Evolutionary conservation across 2,797 vertebrate genomes (phyloP).

Genomic region (Poliocrania exsul): DNA sequence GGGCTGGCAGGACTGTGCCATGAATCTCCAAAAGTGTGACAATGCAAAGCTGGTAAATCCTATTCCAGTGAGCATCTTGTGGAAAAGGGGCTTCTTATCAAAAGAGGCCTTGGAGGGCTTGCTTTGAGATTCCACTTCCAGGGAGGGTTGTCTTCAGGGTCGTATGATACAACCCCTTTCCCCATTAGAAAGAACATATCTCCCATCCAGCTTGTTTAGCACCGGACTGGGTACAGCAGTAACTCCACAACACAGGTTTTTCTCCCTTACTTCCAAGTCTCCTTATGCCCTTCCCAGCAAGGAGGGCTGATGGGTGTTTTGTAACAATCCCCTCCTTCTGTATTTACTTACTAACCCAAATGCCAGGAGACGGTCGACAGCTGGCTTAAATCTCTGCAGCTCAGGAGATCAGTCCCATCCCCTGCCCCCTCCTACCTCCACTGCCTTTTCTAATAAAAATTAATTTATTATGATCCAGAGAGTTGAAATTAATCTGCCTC

Average conservation of each 20-base stretch:
- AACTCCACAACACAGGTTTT: not conserved
- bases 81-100: not conserved
- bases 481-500: constrained; percentile 78
- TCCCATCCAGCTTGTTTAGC: not conserved
- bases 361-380: constrained; percentile 64
- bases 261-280: not conserved
- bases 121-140: not conserved
- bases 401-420: constrained; percentile 71
- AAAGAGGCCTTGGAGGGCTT: not conserved
- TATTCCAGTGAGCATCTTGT: fast-evolving
- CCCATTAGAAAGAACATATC: not conserved
- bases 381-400: constrained; percentile 68
- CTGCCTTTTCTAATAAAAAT: constrained; percentile 80
- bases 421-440: not conserved
- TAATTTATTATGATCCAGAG: constrained; percentile 81
- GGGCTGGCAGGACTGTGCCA: not conserved
- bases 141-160: not conserved
- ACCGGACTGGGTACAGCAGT: not conserved
- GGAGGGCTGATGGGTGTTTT: not conserved
- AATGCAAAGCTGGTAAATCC: not conserved
- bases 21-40: not conserved
- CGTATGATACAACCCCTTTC: not conserved
- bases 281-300: not conserved
- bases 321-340: constrained; percentile 47
- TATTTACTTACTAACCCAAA: constrained; percentile 58